Evolutionary conservation across 2,888 invertebrate species (phyloP).

Genomic region (Cephalotes varians): DNA sequence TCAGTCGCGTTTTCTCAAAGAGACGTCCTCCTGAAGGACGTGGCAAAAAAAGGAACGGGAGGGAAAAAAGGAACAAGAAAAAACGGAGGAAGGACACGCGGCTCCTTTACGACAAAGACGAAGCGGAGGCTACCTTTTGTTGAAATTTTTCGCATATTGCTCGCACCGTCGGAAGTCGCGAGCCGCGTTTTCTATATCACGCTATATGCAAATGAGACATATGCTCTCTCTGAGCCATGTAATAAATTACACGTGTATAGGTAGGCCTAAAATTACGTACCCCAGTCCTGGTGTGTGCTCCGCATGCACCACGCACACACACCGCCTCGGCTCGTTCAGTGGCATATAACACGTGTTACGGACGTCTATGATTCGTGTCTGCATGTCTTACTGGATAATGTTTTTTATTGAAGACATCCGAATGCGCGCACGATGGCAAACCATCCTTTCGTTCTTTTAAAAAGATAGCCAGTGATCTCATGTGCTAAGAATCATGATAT

Average conservation of each 20-base stretch:
- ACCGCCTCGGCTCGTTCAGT: not conserved
- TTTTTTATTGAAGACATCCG: slow-evolving; percentile 28
- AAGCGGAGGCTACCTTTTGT: slow-evolving; percentile 59
- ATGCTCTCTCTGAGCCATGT: slow-evolving; percentile 77
- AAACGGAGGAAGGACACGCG: slow-evolving; percentile 18
- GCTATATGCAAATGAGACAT: slow-evolving; percentile 83
- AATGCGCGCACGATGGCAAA: slow-evolving; percentile 44
- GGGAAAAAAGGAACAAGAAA: not conserved
- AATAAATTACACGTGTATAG: slow-evolving; percentile 80
- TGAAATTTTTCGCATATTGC: slow-evolving; percentile 70
- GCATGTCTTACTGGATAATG: slow-evolving; percentile 53
- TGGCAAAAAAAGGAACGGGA: not conserved
- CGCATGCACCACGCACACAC: slow-evolving; percentile 15
- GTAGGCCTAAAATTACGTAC: slow-evolving; percentile 80
- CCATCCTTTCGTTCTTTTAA: slow-evolving; percentile 64
- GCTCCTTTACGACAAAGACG: slow-evolving; percentile 2
- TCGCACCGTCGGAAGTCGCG: slow-evolving; percentile 73
- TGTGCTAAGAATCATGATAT: not conserved
- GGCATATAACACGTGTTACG: slow-evolving; percentile 31
- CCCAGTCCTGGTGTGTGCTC: not conserved
- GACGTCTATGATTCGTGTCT: slow-evolving; percentile 37
- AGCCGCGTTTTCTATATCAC: slow-evolving; percentile 76
- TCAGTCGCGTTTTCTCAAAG: slow-evolving; percentile 15
- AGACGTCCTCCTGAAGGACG: slow-evolving; percentile 4
- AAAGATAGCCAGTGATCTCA: slow-evolving; percentile 18